Evolutionary conservation across 2,113 vertebrate species (phyloP), one percentile per base, ranked within the genome.

Genomic region (Hyperopisus bebe): DNA sequence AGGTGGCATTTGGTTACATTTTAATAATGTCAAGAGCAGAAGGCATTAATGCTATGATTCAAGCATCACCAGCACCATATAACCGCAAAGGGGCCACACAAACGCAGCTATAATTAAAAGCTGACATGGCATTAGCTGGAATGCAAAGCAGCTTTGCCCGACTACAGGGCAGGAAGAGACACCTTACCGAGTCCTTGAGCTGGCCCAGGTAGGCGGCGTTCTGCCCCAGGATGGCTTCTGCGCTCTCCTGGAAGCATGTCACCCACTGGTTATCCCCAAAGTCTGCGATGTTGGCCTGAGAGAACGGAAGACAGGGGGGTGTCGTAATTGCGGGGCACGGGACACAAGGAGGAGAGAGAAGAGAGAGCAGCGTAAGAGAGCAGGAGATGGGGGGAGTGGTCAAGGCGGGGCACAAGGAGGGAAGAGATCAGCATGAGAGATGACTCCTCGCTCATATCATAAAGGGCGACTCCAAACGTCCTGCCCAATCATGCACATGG

Each of bases 181-280:
- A 13, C 46, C 97, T 94, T 86, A 99, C 98, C 90, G 98, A 97
- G 74, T 99, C 98, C 92, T 97, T 98, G 89, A 99, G 94, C 83
- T 99, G 97, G 77, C 98, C 98, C 19, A 99, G 94, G 91, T 98
- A 98, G 90, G 95, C 95, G 6, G 98, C 91, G 0, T 95, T 99
- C 89, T 99, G 97, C 89, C 98, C 98, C 80, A 99, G 95, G 92
- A 99, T 97, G 89, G 96, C 94, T 94, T 99, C 98, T 1, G 98
- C 98, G 50, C 95, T 93, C 47, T 99, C 98, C 93, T 99, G 98
- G 95, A 99, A 99, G 93, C 98, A 99, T 5, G 97, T 99, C 92
- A 99, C 95, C 98, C 98, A 99, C 94, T 99, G 98, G 92, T 99
- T 99, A 89, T 99, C 98, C 0, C 95, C 94, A 86, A 96, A 97